phyloP scores from a whole-genome alignment of 1,140 invertebrate genomes.

The Drosophila azteca region DNA sequence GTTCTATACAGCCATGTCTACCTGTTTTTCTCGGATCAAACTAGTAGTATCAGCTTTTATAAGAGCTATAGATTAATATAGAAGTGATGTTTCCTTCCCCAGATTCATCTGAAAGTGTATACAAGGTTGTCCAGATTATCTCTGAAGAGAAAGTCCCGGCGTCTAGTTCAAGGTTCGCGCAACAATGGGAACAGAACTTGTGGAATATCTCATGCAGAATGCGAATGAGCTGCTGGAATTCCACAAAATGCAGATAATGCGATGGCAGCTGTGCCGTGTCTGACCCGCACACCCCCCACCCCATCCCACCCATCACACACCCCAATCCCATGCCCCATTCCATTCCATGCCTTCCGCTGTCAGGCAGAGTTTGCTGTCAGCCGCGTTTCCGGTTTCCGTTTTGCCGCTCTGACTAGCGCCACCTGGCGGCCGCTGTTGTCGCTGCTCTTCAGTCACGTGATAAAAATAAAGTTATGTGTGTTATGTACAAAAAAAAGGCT shows the following conservation, averaged over 20 bases:
- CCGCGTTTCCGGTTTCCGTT: constrained; percentile 66
- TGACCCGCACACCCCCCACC: background rate
- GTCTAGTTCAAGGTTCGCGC: background rate
- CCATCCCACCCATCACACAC: too few relatives aligned
- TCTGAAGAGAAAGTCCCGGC: constrained; percentile 15
- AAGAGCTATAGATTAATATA: too few relatives aligned
- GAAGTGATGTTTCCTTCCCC: too few relatives aligned
- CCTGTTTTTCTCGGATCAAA: too few relatives aligned
- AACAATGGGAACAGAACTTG: constrained; percentile 8
- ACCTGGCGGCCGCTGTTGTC: constrained; percentile 58
- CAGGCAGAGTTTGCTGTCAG: constrained; percentile 63
- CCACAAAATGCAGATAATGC: constrained; percentile 58
- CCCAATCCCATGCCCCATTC: too few relatives aligned
- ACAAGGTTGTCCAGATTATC: constrained; percentile 2
- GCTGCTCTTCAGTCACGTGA: constrained; percentile 42
- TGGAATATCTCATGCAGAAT: constrained; percentile 48
- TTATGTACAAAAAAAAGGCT: background rate
- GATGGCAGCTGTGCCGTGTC: constrained; percentile 51
- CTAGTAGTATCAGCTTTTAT: too few relatives aligned
- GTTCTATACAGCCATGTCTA: too few relatives aligned
- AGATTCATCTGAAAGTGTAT: background rate
- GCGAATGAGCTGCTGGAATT: constrained; percentile 13
- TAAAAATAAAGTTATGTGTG: constrained; percentile 66
- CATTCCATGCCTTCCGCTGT: background rate
- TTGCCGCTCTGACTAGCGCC: constrained; percentile 49